These are phyloP conservation scores for Notolabrus celidotus DNA, from an alignment of 2,797 vertebrate species.

Conservation along the genomic window DNA sequence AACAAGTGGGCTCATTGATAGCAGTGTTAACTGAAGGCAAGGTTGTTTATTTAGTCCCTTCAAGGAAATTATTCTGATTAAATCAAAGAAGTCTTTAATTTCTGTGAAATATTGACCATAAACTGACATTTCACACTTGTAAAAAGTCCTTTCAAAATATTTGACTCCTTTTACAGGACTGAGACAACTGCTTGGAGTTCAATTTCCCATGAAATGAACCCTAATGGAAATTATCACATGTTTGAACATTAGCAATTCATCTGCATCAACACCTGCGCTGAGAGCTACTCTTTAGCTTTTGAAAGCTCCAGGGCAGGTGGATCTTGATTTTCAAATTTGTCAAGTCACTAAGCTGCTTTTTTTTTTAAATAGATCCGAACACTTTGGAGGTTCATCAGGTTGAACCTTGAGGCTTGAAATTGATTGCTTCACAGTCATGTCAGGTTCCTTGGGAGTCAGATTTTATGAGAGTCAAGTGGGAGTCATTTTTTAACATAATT, in stretches of 20 bases:
- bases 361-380: not conserved
- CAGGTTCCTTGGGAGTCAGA: too few relatives aligned
- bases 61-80: not conserved
- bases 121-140: not conserved
- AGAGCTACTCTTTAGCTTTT: too few relatives aligned
- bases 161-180: too few relatives aligned
- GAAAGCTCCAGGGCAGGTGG: too few relatives aligned
- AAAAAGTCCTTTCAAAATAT: too few relatives aligned
- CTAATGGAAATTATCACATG: not conserved
- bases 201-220: too few relatives aligned
- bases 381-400: not conserved
- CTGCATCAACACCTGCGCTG: too few relatives aligned
- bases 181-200: not conserved
- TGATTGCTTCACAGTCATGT: too few relatives aligned
- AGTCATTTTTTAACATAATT: too few relatives aligned
- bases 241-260: too few relatives aligned
- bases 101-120: not conserved
- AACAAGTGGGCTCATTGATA: conserved; percentile 1
- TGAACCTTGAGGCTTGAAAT: too few relatives aligned
- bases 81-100: not conserved
- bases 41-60: not conserved
- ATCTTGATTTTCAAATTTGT: not conserved
- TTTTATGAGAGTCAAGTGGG: too few relatives aligned
- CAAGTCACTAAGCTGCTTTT: not conserved
- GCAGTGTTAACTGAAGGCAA: not conserved